Base-by-base conservation (phyloP, 2,797 vertebrate species). In the Lophius americanus region DNA sequence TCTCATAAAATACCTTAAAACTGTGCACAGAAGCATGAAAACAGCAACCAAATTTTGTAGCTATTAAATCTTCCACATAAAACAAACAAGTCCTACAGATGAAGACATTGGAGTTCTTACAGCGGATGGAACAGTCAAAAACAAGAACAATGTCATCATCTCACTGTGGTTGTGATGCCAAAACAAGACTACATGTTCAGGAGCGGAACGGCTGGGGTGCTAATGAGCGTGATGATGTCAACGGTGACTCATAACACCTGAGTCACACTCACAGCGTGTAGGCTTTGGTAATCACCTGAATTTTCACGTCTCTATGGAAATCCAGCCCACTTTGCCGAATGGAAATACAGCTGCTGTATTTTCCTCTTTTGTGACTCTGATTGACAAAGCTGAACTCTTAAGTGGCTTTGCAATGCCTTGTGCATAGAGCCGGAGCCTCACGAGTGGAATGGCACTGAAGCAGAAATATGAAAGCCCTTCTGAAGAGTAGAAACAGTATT, bases 361-460 rank as follows among this genome's bases (percentile, higher is more conserved):
- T 57, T 13, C n/a, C 68, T 76, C 70, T 51, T 59, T 75, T 78
- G 73, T 66, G 75, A 69, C 82, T 83, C 48, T 79, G 89, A 88
- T 76, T 89, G 87, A 88, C 85, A 73, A 76, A 78, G 70, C 74
- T 85, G 89, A 90, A 86, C 73, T 84, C 67, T 79, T 91, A 91
- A 90, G 84, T 39, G 78, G 73, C 82, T 86, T 83, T 83, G 82
- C 75, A 80, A 71, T 38, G 79, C 86, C 84, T 88, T 87, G 84
- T 75, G 84, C 78, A 76, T 58, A 46, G 68, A 75, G 73, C 70
- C 23, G 51, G 52, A 82, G 78, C 78, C 67, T 64, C 64, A 68
- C 55, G 48, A 68, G 73, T 46, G 68, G 71, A 83, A 81, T 64
- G 72, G 76, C 77, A 79, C 81, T 65, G 73, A 79, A 76, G 79